These are phyloP conservation scores for Mus minutoides DNA, from an alignment of 2,797 vertebrate genomes.

Conservation along the genomic window DNA sequence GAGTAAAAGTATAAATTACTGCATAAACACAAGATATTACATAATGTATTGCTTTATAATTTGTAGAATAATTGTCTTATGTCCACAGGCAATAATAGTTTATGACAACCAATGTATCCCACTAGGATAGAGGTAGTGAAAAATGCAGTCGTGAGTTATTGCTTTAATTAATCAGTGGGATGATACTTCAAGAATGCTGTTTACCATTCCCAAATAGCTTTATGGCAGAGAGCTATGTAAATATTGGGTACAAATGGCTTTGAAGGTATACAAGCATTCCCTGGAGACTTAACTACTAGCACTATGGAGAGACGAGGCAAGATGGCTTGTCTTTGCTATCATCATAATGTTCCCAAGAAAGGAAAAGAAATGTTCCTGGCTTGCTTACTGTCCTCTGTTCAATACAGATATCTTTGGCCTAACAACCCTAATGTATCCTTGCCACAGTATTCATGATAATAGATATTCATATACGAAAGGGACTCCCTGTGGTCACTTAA, in stretches of 20 bases:
- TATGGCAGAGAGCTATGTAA: not conserved
- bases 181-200: not conserved
- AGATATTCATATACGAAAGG: not conserved
- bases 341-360: not conserved
- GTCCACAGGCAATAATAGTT: not conserved
- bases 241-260: not conserved
- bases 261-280: slow-evolving; percentile 59
- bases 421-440: not conserved
- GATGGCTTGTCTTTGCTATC: fast-evolving
- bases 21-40: not conserved
- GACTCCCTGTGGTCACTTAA: slow-evolving; percentile 12
- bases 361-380: not conserved
- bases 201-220: not conserved
- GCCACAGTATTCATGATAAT: not conserved
- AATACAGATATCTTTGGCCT: not conserved
- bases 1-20: not conserved
- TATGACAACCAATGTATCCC: not conserved
- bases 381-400: not conserved
- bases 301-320: not conserved
- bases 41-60: not conserved
- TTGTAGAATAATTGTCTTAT: not conserved
- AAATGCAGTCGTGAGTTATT: not conserved
- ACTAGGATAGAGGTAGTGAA: not conserved
- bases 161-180: slow-evolving; percentile 5
- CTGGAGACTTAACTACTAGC: slow-evolving; percentile 64